A percentile compares a stretch with the other conserved stretches of the same genome.
These are phyloP conservation scores for Dinocampus coccinellae DNA, from an alignment of 2,888 invertebrate genomes.

Conservation along the genomic window DNA sequence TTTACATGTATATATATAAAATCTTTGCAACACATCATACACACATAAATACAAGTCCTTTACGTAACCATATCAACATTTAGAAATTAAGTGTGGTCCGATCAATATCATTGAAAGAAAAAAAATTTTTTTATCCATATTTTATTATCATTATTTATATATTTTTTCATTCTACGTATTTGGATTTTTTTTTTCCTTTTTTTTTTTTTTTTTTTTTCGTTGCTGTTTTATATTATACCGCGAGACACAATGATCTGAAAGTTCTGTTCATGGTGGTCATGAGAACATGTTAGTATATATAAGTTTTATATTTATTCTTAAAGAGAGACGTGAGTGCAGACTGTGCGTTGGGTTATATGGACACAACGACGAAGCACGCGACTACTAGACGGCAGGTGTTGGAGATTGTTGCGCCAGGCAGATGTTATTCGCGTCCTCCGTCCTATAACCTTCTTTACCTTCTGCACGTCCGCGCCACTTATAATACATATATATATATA, in stretches of 20 bases:
- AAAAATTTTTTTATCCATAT: no score
- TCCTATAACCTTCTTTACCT: slow-evolving; percentile 7
- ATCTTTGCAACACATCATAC: no score
- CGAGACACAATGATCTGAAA: neutral
- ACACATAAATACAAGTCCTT: neutral
- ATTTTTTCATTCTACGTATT: no score
- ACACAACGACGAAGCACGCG: slow-evolving; percentile 55
- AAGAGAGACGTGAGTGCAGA: neutral
- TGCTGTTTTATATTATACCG: neutral
- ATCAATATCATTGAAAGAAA: neutral
- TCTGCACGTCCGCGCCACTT: slow-evolving; percentile 9
- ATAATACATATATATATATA: slow-evolving; percentile 37
- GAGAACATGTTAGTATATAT: neutral
- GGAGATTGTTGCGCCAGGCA: slow-evolving; percentile 66
- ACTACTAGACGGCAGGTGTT: slow-evolving; percentile 68
- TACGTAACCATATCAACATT: neutral
- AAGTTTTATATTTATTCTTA: neutral
- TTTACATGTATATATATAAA: no score
- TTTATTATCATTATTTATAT: no score
- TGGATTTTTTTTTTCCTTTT: neutral
- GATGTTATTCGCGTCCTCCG: slow-evolving; percentile 56
- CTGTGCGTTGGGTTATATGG: neutral
- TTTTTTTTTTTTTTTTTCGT: neutral
- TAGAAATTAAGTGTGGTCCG: neutral
- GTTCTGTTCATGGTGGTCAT: neutral